Base-by-base conservation (phyloP, 2,797 vertebrate genomes). In the Pseudopleuronectes americanus region DNA sequence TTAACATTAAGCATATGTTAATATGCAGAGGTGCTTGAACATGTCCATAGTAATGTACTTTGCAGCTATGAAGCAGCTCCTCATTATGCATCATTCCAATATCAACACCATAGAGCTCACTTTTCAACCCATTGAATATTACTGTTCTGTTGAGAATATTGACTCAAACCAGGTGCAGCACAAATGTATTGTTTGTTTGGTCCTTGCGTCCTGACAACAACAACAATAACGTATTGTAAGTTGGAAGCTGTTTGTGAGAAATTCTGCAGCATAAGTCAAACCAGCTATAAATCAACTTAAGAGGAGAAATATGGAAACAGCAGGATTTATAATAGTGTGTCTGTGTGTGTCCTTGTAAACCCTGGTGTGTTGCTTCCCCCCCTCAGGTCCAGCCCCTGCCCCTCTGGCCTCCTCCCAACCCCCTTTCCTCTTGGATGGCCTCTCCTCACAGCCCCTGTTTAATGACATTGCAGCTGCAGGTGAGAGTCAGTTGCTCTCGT, bases 351-450 rank as follows among this genome's bases (percentile, higher is more conserved):
- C 61, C 43, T 66, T 4, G 57, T 49, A 76, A 81, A 76, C 53
- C 73, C 63, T 57, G n/a, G 23, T 84, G 19, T 92, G 84, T 90
- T 71, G 55, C 80, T 63, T 47, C 19, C 57, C 52, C 49, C 65
- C 38, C 72, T 59, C 83, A 97, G 96, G 93, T 92, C 95, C 96
- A 60, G 65, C 95, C 76, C 93, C 95, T 85, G 87, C 93, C 73
- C 94, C 96, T 71, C 94, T 92, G 8, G 93, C 96, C 74, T 77
- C 96, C 70, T 91, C 97, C 75, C 96, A 98, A 90, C 94, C 97
- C 60, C 74, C 95, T 0, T 98, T 99, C 86, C 94, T 99, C 76
- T 90, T 99, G 84, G 98, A 99, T 82, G 97, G 97, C 68, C 96
- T 99, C 83, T 93, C 95, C 59, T 95, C 96, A 80, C 96, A 95